Percentiles rank a stretch among this genome's conserved stretches.
phyloP scores from a whole-genome alignment of 2,113 vertebrate species.

The Strix aluco region DNA sequence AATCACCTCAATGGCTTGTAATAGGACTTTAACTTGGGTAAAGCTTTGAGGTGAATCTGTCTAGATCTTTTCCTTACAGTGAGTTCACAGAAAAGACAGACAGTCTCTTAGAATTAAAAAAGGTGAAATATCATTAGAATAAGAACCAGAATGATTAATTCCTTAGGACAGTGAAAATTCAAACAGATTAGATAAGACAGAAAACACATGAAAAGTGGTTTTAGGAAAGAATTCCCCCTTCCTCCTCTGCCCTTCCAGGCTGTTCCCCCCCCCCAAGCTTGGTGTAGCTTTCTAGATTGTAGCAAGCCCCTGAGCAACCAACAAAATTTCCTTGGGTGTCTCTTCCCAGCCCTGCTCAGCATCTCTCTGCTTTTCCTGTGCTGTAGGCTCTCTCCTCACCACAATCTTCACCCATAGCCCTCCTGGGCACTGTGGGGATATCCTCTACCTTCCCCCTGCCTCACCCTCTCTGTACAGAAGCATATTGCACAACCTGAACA shows the following conservation, averaged over 20 bases:
- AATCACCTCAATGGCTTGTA: conserved; percentile 26
- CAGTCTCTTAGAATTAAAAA: conserved; percentile 35
- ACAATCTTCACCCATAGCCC: not conserved
- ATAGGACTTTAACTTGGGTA: conserved; percentile 19
- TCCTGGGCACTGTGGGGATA: rapidly evolving
- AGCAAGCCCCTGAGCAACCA: not conserved
- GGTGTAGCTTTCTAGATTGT: not conserved
- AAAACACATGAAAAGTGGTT: not conserved
- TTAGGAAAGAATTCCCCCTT: not conserved
- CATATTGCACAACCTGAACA: not conserved
- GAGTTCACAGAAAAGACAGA: conserved; percentile 2
- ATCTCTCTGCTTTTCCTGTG: not conserved
- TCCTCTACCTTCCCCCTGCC: not conserved
- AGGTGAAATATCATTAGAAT: not conserved
- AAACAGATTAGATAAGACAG: not conserved
- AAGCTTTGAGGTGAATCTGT: not conserved
- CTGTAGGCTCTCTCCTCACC: not conserved
- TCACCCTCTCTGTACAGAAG: not conserved
- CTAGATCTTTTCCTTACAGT: not conserved
- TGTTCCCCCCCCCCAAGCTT: not conserved
- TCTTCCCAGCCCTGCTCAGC: not conserved
- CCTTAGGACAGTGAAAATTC: not conserved
- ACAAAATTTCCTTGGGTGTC: not conserved
- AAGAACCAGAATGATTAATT: conserved; percentile 5
- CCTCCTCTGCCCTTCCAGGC: not conserved